These are phyloP conservation scores for Sebastes melanostomus DNA, from an alignment of 2,797 vertebrate genomes.

Conservation along the genomic window DNA sequence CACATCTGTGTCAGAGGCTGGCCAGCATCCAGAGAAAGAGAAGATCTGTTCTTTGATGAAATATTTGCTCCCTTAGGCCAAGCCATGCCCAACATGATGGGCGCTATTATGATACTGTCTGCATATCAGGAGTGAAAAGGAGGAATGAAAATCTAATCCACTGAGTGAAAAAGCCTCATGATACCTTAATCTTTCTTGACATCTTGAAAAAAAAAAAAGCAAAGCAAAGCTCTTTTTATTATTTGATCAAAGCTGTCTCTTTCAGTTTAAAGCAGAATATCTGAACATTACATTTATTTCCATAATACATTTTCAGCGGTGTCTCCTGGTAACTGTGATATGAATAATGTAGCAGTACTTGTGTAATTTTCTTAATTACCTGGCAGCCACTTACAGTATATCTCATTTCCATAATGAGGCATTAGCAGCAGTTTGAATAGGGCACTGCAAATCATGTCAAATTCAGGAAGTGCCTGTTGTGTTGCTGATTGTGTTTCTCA, in stretches of 20 bases:
- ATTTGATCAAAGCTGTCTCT: constrained; percentile 2
- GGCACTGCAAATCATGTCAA: neutral
- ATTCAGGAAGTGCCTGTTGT: neutral
- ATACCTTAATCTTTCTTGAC: constrained; percentile 6
- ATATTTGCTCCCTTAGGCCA: constrained; percentile 25
- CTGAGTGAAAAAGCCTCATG: neutral
- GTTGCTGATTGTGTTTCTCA: neutral
- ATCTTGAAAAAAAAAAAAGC: neutral
- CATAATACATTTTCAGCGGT: neutral
- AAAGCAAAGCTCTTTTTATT: neutral
- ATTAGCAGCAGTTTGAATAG: neutral
- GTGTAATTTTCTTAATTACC: neutral
- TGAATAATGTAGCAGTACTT: neutral
- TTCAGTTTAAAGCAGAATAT: neutral
- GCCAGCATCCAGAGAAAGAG: constrained; percentile 39
- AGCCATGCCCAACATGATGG: constrained; percentile 9
- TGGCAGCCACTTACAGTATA: neutral
- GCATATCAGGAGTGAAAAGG: constrained; percentile 21
- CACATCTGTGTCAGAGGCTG: constrained; percentile 33
- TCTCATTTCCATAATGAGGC: constrained; percentile 10
- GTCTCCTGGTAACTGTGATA: neutral
- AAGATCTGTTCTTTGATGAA: constrained; percentile 44
- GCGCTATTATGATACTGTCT: constrained; percentile 35
- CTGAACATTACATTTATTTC: neutral
- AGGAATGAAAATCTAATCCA: constrained; percentile 26